phyloP scores from a whole-genome alignment of 2,797 vertebrate species.

The Ctenopoma multispine region DNA sequence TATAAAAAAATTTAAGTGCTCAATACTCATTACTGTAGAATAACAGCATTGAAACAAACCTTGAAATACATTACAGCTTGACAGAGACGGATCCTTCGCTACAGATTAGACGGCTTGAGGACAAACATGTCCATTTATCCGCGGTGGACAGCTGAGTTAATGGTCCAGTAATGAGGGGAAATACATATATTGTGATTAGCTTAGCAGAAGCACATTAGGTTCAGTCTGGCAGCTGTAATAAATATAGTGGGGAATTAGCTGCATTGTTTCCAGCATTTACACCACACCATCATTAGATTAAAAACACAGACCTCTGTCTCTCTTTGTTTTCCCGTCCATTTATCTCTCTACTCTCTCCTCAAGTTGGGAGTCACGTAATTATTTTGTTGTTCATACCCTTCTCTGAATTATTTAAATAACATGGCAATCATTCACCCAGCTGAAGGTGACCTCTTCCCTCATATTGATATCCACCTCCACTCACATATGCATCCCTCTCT shows the following conservation, averaged over 20 bases:
- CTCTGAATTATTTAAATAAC: conserved; percentile 50
- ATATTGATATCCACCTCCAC: conserved; percentile 18
- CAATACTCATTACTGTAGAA: background rate
- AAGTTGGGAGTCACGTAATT: conserved; percentile 31
- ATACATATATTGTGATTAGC: conserved; percentile 21
- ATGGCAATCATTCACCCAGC: conserved; percentile 43
- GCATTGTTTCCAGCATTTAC: conserved; percentile 24
- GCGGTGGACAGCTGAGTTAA: conserved; percentile 18
- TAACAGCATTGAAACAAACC: background rate
- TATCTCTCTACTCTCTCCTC: conserved; percentile 15
- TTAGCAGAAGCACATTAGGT: background rate
- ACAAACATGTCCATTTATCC: background rate
- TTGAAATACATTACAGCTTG: background rate
- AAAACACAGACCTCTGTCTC: conserved; percentile 14
- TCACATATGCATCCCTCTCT: background rate
- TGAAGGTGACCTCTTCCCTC: conserved; percentile 52
- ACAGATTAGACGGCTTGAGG: conserved; percentile 61
- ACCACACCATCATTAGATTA: conserved; percentile 3
- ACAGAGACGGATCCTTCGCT: background rate
- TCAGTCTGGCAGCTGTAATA: conserved; percentile 26
- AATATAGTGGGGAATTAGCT: conserved; percentile 16
- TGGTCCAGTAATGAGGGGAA: conserved; percentile 36
- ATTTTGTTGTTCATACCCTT: conserved; percentile 31
- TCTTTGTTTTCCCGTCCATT: conserved; percentile 10
- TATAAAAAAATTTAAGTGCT: background rate